These are phyloP conservation scores for Calameuta pallipes DNA, from an alignment of 2,888 invertebrate species.

Conservation along the genomic window DNA sequence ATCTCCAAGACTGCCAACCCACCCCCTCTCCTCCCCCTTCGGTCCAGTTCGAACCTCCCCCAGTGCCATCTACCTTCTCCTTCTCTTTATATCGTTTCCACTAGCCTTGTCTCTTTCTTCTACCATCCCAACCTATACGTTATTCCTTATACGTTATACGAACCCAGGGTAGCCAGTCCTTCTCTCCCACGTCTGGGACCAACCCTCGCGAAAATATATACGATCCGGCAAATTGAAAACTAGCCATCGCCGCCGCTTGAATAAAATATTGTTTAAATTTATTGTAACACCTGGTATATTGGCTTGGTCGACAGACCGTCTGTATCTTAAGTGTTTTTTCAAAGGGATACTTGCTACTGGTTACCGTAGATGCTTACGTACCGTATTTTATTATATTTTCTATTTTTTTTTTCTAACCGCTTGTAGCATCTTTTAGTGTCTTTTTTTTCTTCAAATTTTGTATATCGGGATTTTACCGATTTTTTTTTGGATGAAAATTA, in stretches of 20 bases:
- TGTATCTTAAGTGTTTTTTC: not conserved
- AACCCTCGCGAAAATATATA: constrained; percentile 56
- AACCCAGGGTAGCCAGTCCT: not conserved
- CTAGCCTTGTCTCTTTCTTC: not conserved
- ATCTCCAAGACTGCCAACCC: constrained; percentile 48
- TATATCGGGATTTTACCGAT: not conserved
- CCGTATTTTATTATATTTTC: not conserved
- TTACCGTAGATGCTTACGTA: not conserved
- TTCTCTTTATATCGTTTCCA: not conserved
- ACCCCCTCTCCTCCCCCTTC: constrained; percentile 25
- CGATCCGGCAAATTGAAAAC: constrained; percentile 65
- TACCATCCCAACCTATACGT: not conserved
- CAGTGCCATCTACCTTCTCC: not conserved
- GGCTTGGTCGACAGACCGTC: constrained; percentile 13
- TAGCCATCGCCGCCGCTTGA: constrained; percentile 63
- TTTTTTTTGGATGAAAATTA: not conserved
- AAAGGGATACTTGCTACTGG: not conserved
- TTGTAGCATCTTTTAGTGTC: not conserved
- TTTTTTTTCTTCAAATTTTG: not conserved
- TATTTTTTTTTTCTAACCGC: not conserved
- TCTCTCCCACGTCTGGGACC: constrained; percentile 12
- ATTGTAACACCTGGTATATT: constrained; percentile 64
- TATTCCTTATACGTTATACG: not conserved
- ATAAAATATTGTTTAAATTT: constrained; percentile 66
- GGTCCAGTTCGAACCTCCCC: constrained; percentile 11